Base-by-base conservation (phyloP, 2,113 vertebrate species). In the Catharus minimus region DNA sequence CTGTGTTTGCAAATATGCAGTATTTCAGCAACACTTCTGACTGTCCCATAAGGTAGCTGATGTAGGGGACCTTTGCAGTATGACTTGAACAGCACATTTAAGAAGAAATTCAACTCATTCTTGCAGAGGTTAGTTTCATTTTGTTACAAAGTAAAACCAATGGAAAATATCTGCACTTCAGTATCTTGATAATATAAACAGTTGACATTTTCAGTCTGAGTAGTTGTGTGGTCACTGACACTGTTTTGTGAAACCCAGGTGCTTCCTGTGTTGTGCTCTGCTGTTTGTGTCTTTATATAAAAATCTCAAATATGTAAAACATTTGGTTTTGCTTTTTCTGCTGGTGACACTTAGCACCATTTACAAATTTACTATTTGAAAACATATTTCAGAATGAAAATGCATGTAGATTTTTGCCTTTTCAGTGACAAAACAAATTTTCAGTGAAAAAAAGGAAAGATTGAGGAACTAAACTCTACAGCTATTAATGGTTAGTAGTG, bases 381-480 rank as follows among this genome's bases (percentile, higher is more conserved):
- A 91, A 75, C 57, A 22, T 79, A 71, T 71, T 88, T 82, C 75
- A 80, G 61, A 79, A 82, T 80, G n/a, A 78, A 91, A 90, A 62
- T 71, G 44, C n/a, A n/a, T 91, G 68, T 92, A 82, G 88, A 71
- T 62, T 77, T 93, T 82, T 91, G 53, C 88, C 41, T 92, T 92
- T 94, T 89, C 90, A 83, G 93, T 81, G 80, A 43, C 83, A 92
- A 61, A 86, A 52, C 61, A 88, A 60, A 88, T 91, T 95, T 94
- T 65, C 76, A 83, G 39, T 88, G 89, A 86, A 91, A 91, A 86
- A 86, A 84, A 50, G 19, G 46, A 79, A 82, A 77, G 36, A 69
- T n/a, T 91, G 89, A 85, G 84, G 55, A 93, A 89, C 67, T 90
- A 47, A 44, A 27, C 77, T 68, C 88, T 74, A 28, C 89, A 74